phyloP scores from a whole-genome alignment of 2,113 vertebrate genomes.

The Platysternon megacephalum region DNA sequence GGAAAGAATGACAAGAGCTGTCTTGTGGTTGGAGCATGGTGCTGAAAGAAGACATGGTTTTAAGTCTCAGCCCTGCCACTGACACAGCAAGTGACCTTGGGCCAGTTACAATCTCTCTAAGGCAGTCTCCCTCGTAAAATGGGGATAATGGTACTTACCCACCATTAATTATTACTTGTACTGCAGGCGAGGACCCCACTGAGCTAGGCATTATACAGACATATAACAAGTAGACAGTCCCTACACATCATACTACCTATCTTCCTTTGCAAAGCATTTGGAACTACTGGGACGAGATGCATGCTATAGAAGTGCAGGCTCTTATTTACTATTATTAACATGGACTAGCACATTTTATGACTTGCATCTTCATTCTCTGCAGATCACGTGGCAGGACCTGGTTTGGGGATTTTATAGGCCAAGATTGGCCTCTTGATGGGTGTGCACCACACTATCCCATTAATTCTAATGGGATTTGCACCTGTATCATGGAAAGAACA shows the following conservation, averaged over 20 bases:
- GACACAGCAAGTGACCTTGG: neutral
- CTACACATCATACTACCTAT: neutral
- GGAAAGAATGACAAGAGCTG: neutral
- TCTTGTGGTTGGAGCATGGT: neutral
- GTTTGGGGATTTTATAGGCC: neutral
- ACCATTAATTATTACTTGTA: neutral
- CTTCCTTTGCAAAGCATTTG: neutral
- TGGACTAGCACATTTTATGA: neutral
- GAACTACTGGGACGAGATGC: neutral
- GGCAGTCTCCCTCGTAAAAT: neutral
- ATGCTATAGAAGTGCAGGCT: neutral
- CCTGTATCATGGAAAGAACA: neutral
- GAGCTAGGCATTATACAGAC: neutral
- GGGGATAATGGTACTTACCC: neutral
- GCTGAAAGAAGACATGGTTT: neutral
- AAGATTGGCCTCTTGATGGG: neutral
- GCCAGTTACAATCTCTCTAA: neutral
- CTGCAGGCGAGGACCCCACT: neutral
- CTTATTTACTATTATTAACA: neutral
- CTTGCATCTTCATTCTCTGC: neutral
- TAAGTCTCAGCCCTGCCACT: neutral
- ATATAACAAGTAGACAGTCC: neutral
- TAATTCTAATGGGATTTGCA: neutral
- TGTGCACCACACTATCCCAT: neutral
- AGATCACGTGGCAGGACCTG: neutral